These are phyloP conservation scores for Tromatobia lineatoria DNA, from an alignment of 2,888 invertebrate species.

Conservation along the genomic window DNA sequence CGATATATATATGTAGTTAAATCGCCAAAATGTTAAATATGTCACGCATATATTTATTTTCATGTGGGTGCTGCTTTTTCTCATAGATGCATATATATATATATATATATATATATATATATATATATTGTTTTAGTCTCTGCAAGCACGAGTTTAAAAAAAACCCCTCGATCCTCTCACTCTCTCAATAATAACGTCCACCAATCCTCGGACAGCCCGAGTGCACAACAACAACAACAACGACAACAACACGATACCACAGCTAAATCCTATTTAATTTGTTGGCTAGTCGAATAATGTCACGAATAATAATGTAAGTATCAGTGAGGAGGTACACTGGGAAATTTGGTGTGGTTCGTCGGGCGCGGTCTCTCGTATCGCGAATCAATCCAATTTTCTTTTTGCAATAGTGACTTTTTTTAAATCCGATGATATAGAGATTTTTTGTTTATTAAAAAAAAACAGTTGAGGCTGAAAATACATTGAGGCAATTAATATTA, in stretches of 20 bases:
- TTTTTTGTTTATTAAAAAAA: too few species aligned
- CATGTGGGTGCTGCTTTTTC: conserved; percentile 7
- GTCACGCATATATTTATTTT: too few species aligned
- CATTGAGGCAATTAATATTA: too few species aligned
- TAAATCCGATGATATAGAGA: too few species aligned
- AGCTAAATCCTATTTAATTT: conserved; percentile 51
- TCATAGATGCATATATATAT: conserved; percentile 13
- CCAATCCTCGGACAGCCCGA: conserved; percentile 27
- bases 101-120: neutral
- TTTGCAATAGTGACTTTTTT: neutral
- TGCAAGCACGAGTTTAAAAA: neutral
- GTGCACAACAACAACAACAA: conserved; percentile 20
- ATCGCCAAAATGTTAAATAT: too few species aligned
- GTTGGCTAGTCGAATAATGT: conserved; percentile 47
- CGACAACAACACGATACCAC: conserved; percentile 40
- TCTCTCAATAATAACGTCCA: conserved; percentile 22
- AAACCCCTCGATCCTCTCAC: conserved; percentile 21
- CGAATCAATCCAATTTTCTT: conserved; percentile 10
- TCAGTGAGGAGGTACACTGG: conserved; percentile 27
- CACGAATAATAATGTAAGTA: conserved; percentile 64
- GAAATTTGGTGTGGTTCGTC: conserved; percentile 9
- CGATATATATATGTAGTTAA: too few species aligned
- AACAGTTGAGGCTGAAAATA: too few species aligned
- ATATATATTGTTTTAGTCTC: neutral
- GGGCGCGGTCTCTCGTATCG: conserved; percentile 36